phyloP scores from a whole-genome alignment of 1,140 invertebrate species.

The Trachymyrmex septentrionalis region DNA sequence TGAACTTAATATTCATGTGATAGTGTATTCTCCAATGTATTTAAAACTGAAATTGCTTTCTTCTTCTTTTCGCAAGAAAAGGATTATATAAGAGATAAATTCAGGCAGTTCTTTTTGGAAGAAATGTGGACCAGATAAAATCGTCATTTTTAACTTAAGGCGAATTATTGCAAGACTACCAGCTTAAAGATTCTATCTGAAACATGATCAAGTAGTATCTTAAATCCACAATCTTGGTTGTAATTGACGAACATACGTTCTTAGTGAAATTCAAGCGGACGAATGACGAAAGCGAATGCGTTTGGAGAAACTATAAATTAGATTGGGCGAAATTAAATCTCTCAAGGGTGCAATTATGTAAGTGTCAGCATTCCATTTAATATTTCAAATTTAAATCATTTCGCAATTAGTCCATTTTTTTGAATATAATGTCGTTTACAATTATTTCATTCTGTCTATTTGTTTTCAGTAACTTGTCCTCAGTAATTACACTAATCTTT shows the following conservation, averaged over 20 bases:
- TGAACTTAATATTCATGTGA: neutral
- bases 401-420: neutral
- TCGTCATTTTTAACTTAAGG: neutral
- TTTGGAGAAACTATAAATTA: slow-evolving; percentile 36
- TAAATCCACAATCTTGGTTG: slow-evolving; percentile 16
- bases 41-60: neutral
- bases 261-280: slow-evolving; percentile 26
- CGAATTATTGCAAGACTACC: neutral
- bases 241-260: slow-evolving; percentile 11
- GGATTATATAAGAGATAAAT: neutral
- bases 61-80: neutral
- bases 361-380: neutral
- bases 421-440: neutral
- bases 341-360: neutral
- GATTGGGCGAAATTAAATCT: slow-evolving; percentile 1
- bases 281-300: neutral
- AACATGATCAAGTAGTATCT: neutral
- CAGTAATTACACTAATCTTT: neutral
- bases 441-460: neutral
- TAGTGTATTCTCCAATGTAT: neutral
- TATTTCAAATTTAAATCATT: neutral
- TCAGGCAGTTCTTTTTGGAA: neutral
- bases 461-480: neutral
- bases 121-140: neutral
- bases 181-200: neutral